Conservation (phyloP, 1,140 invertebrate species). For the Belonocnema kinseyi region DNA sequence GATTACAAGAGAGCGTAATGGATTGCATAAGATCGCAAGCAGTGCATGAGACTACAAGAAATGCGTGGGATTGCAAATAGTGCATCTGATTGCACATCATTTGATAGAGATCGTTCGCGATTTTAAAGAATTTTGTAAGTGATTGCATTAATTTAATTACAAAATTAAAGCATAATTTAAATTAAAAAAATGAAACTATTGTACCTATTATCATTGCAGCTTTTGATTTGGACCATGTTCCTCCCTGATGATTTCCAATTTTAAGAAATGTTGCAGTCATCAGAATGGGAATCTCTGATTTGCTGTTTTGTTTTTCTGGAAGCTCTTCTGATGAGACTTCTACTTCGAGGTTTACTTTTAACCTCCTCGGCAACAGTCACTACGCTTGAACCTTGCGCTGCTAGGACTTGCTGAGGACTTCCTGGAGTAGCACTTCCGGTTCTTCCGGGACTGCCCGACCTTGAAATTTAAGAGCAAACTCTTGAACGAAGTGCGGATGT, state of each 20-base stretch:
- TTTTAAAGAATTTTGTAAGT: too few species aligned
- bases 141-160: too few species aligned
- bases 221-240: slow-evolving; percentile 36
- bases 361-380: slow-evolving; percentile 67
- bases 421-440: slow-evolving; percentile 64
- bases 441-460: slow-evolving; percentile 62
- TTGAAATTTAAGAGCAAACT: slow-evolving; percentile 37
- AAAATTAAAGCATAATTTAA: background rate
- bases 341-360: slow-evolving; percentile 80
- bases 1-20: too few species aligned
- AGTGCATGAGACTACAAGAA: too few species aligned
- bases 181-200: background rate
- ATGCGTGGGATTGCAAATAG: too few species aligned
- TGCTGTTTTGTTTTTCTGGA: slow-evolving; percentile 88
- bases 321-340: slow-evolving; percentile 86
- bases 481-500: background rate
- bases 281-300: slow-evolving; percentile 82
- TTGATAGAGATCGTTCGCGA: too few species aligned
- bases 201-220: background rate
- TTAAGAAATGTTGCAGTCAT: slow-evolving; percentile 86
- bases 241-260: slow-evolving; percentile 31
- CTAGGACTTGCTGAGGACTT: slow-evolving; percentile 66
- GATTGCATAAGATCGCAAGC: too few species aligned
- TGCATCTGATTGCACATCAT: too few species aligned
- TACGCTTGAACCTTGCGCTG: slow-evolving; percentile 69